These are phyloP conservation scores for Glaucidium brasilianum DNA, from an alignment of 2,113 vertebrate species.

Conservation along the genomic window DNA sequence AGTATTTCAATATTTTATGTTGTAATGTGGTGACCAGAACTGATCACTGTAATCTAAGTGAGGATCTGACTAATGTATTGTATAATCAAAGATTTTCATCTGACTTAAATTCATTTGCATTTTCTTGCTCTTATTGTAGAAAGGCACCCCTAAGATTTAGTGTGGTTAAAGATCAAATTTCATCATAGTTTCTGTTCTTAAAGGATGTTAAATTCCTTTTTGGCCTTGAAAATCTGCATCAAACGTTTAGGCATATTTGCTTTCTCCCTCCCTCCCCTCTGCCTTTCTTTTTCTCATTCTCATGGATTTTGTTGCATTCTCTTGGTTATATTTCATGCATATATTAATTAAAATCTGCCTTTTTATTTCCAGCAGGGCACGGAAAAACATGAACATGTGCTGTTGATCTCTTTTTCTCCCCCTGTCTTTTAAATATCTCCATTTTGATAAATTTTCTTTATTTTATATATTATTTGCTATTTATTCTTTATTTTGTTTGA, in stretches of 20 bases:
- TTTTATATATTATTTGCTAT: background rate
- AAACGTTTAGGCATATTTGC: background rate
- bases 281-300: background rate
- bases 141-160: background rate
- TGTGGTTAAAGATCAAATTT: conserved; percentile 43
- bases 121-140: conserved; percentile 5
- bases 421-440: accelerated
- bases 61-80: conserved; percentile 74
- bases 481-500: background rate
- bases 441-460: background rate
- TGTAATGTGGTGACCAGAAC: conserved; percentile 77
- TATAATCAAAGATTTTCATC: conserved; percentile 77
- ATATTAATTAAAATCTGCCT: background rate
- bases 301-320: background rate
- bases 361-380: background rate
- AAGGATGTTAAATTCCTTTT: background rate
- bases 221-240: background rate
- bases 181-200: background rate
- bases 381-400: accelerated
- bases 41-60: conserved; percentile 72
- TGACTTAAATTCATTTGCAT: conserved; percentile 63
- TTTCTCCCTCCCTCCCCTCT: background rate
- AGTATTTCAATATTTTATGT: conserved; percentile 80
- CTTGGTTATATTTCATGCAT: background rate
- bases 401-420: background rate